Evolutionary conservation across 2,797 vertebrate species (phyloP).

Genomic region (Bradypus variegatus): DNA sequence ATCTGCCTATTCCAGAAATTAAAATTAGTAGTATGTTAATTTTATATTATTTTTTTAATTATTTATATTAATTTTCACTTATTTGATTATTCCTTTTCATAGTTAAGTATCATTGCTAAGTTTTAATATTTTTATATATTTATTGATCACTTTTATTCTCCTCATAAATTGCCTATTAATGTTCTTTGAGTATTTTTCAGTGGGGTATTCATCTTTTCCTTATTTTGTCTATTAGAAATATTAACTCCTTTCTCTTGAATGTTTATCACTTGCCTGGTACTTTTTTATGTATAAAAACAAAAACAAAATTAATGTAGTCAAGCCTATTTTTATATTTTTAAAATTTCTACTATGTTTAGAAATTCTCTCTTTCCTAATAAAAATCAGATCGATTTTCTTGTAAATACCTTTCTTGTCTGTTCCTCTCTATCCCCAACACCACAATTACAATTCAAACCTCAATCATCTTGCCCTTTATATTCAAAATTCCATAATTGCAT

Average conservation of each 20-base stretch:
- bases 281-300: neutral
- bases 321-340: neutral
- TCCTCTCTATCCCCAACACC: neutral
- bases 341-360: neutral
- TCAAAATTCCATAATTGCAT: neutral
- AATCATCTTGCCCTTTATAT: neutral
- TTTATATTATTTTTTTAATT: neutral
- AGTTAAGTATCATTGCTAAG: neutral
- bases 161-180: conserved; percentile 9
- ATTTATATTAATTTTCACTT: neutral
- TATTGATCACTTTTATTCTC: neutral
- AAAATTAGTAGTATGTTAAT: neutral
- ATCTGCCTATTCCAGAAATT: neutral
- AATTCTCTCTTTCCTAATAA: neutral
- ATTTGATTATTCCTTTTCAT: neutral
- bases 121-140: neutral
- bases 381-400: neutral
- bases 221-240: conserved; percentile 1
- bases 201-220: neutral
- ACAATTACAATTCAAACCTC: neutral
- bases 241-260: neutral
- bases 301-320: conserved; percentile 11
- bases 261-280: neutral
- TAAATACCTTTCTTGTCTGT: neutral
- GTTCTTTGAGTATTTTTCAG: neutral